Base-by-base conservation (phyloP, 1,140 invertebrate species). In the Cotesia chilonis region DNA sequence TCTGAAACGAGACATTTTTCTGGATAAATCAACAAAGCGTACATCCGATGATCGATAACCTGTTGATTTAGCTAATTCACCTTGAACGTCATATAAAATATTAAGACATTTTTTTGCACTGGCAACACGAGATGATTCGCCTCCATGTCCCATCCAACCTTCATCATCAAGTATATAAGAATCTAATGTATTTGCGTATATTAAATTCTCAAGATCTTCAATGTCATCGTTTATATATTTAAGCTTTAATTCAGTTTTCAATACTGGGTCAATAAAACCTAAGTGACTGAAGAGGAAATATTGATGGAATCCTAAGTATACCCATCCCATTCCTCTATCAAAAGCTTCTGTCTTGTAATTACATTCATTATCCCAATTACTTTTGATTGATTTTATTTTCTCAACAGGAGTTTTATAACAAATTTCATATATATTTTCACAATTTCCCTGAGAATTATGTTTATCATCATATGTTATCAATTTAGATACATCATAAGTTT, bases 261-360 rank as follows among this genome's bases (percentile, higher is more conserved):
- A 89, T 0, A 94, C 90, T 1, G 93, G 93, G 87, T 96, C 94
- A 14, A 95, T 90, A 38, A 78, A 74, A 12, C 85, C 87, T 2
- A 89, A 73, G 61, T 84, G 83, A 0, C 82, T 74, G 67, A 88
- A 88, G 0, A 90, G 67, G 57, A 83, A 78, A 4, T 87, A 59
- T 64, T 88, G 80, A 41, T 88, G 55, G 70, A 83, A 82, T 10
- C 87, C 87, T 3, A 89, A 61, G 3, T 83, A 72, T 41, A 82
- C 70, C 88, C 88, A 89, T 0, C 77, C 71, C 74, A 74, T 73
- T 3, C 84, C 84, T 60, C 80, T 77, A n/a, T 75, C 60, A 10
- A 47, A 9, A 17, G 63, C 36, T 60, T 12, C 3, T 17, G 54
- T 20, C 4, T 6, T 47, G n/a, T 63, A 9, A 9, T 54, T 17